A percentile compares a stretch with the other conserved stretches of the same genome.
Evolutionary conservation across 1,140 invertebrate genomes (phyloP).

Genomic region (Megalopta genalis): DNA sequence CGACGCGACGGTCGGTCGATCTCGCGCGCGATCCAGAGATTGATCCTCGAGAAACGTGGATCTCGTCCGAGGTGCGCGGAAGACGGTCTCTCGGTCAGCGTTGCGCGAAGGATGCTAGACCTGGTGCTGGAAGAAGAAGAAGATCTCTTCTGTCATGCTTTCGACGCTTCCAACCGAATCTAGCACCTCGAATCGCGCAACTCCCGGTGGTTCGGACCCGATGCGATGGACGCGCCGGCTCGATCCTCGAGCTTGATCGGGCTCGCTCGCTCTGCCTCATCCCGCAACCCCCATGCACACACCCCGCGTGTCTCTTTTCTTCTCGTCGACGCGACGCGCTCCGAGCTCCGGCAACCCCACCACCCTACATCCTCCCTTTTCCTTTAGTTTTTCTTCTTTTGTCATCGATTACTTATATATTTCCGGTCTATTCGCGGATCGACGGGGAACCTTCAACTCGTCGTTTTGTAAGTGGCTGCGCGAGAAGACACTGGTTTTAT

Average conservation of each 20-base stretch:
- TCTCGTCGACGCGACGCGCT: constrained; percentile 13
- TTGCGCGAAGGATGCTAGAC: no score
- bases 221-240: no score
- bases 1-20: not conserved
- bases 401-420: not conserved
- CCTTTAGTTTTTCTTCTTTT: not conserved
- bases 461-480: not conserved
- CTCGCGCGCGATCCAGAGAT: not conserved
- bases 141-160: no score
- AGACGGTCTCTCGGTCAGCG: no score
- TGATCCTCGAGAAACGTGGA: not conserved
- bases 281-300: no score
- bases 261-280: no score
- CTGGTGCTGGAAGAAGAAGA: no score
- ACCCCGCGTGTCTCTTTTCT: no score
- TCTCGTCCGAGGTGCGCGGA: not conserved
- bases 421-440: not conserved
- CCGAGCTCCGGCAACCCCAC: constrained; percentile 55
- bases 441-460: not conserved
- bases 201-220: no score
- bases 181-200: no score
- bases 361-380: constrained; percentile 18
- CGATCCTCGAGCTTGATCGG: no score
- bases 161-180: no score
- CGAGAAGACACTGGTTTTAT: not conserved